These are phyloP conservation scores for Chaetodon trifasciatus DNA, from an alignment of 2,797 vertebrate species.

Conservation along the genomic window DNA sequence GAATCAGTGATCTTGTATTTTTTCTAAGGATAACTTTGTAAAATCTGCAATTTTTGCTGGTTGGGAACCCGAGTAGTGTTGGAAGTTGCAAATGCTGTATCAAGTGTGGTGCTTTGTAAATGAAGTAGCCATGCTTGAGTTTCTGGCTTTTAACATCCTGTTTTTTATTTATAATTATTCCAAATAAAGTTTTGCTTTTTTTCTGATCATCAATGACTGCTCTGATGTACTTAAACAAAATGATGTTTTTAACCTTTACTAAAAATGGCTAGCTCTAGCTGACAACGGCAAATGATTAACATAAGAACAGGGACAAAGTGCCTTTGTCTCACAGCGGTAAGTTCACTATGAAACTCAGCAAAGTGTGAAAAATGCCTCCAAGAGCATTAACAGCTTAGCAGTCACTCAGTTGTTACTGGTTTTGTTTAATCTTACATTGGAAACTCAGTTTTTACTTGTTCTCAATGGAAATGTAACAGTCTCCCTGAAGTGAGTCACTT, in stretches of 20 bases:
- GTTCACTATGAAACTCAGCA: slow-evolving; percentile 33
- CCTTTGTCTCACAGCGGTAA: slow-evolving; percentile 43
- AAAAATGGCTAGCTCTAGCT: slow-evolving; percentile 9
- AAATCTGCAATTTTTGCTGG: slow-evolving; percentile 23
- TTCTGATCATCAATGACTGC: slow-evolving; percentile 18
- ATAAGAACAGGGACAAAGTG: slow-evolving; percentile 45
- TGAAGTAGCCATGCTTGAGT: background rate
- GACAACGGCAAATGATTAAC: slow-evolving; percentile 17
- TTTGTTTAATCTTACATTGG: background rate
- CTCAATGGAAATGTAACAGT: background rate
- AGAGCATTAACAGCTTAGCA: slow-evolving; percentile 49
- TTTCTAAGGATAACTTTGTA: slow-evolving; percentile 26
- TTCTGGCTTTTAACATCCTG: slow-evolving; percentile 42
- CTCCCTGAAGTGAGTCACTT: background rate
- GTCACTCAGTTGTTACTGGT: background rate
- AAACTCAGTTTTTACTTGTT: background rate
- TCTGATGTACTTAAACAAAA: slow-evolving; percentile 13
- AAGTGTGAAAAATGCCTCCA: slow-evolving; percentile 35
- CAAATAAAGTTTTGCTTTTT: slow-evolving; percentile 56
- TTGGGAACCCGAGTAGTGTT: background rate
- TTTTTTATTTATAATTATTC: slow-evolving; percentile 51
- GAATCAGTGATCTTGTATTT: background rate
- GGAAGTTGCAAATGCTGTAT: slow-evolving; percentile 2
- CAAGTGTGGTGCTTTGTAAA: slow-evolving; percentile 19
- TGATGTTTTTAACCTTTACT: background rate